A percentile compares a stretch with the other conserved stretches of the same genome.
Conservation (phyloP, 2,797 vertebrate species). For the Acrossocheilus fasciatus region DNA sequence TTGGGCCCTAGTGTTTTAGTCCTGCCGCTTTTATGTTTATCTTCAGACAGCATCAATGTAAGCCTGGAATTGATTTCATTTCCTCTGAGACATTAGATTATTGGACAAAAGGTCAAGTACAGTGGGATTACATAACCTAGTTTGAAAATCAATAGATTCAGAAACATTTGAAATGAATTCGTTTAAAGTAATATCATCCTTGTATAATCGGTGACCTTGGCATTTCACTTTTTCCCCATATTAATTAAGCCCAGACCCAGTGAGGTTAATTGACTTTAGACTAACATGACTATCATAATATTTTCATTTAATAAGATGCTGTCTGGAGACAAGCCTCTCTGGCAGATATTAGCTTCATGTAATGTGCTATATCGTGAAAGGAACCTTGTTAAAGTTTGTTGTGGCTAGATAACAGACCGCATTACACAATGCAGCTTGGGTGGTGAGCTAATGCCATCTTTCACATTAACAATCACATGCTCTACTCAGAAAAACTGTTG, state of each 20-base stretch:
- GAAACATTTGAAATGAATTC: conserved; percentile 48
- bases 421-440: not conserved
- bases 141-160: conserved; percentile 49
- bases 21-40: conserved; percentile 33
- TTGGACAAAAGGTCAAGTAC: conserved; percentile 55
- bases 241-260: conserved; percentile 18
- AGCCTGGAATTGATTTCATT: conserved; percentile 53
- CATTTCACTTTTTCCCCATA: conserved; percentile 3
- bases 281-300: conserved; percentile 36
- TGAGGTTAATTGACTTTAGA: conserved; percentile 42
- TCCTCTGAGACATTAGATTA: conserved; percentile 51
- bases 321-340: not conserved
- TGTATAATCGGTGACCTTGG: conserved; percentile 34
- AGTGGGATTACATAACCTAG: conserved; percentile 44
- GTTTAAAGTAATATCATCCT: conserved; percentile 48
- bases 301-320: conserved; percentile 44
- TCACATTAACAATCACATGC: conserved; percentile 23
- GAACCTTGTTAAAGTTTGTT: conserved; percentile 20
- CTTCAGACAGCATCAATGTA: conserved; percentile 48
- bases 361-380: not conserved
- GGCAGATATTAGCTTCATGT: not conserved
- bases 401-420: conserved; percentile 10
- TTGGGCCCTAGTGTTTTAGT: conserved; percentile 26
- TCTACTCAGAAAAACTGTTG: not conserved
- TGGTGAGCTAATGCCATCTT: not conserved